phyloP scores from a whole-genome alignment of 2,888 invertebrate genomes.

The Acleris cristana region DNA sequence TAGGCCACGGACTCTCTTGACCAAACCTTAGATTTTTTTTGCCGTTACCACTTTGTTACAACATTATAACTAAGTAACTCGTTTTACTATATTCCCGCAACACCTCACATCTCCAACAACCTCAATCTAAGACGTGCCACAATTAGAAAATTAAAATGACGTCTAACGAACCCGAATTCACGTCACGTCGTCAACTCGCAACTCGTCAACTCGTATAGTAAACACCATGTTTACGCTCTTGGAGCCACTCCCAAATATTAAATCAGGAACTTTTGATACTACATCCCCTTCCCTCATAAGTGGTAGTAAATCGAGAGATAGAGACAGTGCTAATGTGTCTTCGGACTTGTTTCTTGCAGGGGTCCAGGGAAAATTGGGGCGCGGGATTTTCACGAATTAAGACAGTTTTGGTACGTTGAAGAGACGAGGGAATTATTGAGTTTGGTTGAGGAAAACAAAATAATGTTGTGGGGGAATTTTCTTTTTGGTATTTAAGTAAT shows the following conservation, averaged over 20 bases:
- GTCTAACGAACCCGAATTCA: conserved; percentile 36
- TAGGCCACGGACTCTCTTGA: no score
- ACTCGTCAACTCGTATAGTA: conserved; percentile 37
- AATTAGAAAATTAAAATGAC: conserved; percentile 28
- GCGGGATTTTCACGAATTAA: conserved; percentile 15
- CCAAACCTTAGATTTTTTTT: no score
- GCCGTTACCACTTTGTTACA: no score
- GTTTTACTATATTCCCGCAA: no score
- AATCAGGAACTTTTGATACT: no score
- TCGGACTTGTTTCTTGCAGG: no score
- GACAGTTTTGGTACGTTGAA: conserved; percentile 2
- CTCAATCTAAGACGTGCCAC: conserved; percentile 14
- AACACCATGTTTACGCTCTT: conserved; percentile 42
- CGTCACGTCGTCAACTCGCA: conserved; percentile 38
- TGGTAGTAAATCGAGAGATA: no score
- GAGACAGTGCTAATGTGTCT: no score
- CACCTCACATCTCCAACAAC: neutral
- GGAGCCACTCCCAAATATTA: no score
- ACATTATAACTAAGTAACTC: no score
- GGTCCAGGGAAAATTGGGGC: conserved; percentile 14
- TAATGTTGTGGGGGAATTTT: neutral
- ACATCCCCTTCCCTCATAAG: no score
- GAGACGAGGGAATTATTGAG: conserved; percentile 1
- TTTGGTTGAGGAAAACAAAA: neutral
- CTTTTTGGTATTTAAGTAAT: no score